Evolutionary conservation across 2,888 invertebrate genomes (phyloP), one percentile per base, ranked within the genome.

Genomic region (Eucera pruinosa): DNA sequence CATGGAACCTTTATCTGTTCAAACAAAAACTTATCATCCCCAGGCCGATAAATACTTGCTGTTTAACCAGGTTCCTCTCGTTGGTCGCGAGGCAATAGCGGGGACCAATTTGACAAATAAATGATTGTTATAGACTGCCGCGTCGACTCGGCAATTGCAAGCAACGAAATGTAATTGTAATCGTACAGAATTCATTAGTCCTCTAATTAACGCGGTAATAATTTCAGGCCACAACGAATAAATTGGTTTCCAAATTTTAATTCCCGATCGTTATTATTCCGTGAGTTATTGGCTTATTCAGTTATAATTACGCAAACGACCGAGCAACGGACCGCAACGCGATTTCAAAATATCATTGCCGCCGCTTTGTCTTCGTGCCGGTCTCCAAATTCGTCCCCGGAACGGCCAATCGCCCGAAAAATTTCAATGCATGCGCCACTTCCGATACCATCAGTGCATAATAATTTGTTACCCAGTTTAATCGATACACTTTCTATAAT

Each of bases 241-340:
- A 79, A 84, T 84, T 85, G 81, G 55, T 81, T 85, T 81, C 73
- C 73, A 83, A 83, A 78, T 85, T 83, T 84, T 84, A 83, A 79
- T 85, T 83, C 79, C 66, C 75, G 70, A 81, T 78, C 68, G 65
- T 71, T 71, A 83, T 82, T 79, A 82, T 78, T 81, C 70, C 73
- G 64, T 33, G 72, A 76, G 69, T 81, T 81, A 82, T 81, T 70
- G 78, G 75, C 78, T 67, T 69, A 81, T 75, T 61, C 78, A 69
- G 69, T 78, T 81, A 82, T 82, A 82, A 82, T 78, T 78, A 78
- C 71, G 81, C 81, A 69, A 82, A 79, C 71, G 67, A 61, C 66
- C 71, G 71, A 39, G 58, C 55, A n/a, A 52, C 69, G 55, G 57
- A 69, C 67, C 76, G 72, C 78, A 73, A 66, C 61, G 30, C 60